Evolutionary conservation across 2,113 vertebrate species (phyloP).

Genomic region (Chascanopsetta lugubris): DNA sequence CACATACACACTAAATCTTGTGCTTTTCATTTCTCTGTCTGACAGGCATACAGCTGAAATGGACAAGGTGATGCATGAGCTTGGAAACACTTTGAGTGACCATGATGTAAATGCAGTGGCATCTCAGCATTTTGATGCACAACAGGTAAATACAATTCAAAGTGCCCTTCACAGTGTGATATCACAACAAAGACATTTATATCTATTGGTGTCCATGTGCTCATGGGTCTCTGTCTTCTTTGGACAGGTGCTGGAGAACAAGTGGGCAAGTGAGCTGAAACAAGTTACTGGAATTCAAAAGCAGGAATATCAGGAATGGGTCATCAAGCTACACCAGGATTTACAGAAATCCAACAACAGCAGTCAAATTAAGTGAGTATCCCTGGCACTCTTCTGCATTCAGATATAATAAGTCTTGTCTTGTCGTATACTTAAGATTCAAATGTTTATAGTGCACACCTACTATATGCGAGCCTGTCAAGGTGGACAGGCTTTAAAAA

Average conservation of each 20-base stretch:
- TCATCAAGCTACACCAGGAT: constrained; percentile 95
- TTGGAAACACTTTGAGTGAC: constrained; percentile 93
- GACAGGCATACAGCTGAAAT: constrained; percentile 92
- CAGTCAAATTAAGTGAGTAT: constrained; percentile 87
- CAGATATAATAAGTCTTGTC: too few species aligned
- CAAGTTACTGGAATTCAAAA: constrained; percentile 95
- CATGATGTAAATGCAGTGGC: constrained; percentile 95
- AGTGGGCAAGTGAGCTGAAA: constrained; percentile 94
- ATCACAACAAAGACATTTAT: background rate
- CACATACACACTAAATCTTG: background rate
- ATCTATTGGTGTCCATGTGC: background rate
- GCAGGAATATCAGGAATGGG: constrained; percentile 98
- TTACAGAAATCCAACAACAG: constrained; percentile 95
- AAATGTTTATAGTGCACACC: too few species aligned
- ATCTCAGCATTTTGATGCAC: constrained; percentile 95
- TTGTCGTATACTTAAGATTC: too few species aligned
- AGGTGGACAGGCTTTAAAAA: constrained; percentile 6
- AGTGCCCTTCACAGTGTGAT: background rate
- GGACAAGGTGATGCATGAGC: constrained; percentile 96
- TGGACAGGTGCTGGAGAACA: constrained; percentile 92
- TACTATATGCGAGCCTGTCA: too few species aligned
- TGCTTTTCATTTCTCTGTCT: constrained; percentile 29
- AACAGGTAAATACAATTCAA: constrained; percentile 88
- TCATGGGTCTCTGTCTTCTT: background rate
- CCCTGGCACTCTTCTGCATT: background rate